phyloP scores from a whole-genome alignment of 2,797 vertebrate genomes.

The Rhodeus uyekii region DNA sequence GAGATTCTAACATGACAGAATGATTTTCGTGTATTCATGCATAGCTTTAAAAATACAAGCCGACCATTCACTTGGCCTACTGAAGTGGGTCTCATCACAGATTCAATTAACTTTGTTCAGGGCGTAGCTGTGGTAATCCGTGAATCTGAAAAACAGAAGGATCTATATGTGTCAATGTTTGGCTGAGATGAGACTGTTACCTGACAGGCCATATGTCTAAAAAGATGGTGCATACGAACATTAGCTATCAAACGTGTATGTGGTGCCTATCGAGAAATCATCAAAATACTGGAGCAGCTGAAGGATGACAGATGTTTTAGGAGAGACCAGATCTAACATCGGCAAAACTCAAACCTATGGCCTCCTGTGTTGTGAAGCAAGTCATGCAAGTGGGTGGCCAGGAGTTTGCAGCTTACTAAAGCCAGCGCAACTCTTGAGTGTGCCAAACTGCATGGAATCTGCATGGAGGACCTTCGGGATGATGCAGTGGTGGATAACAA shows the following conservation, averaged over 20 bases:
- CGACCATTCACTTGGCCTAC: not conserved
- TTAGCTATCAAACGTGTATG: conserved; percentile 4
- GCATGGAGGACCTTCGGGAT: no score
- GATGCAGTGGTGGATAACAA: no score
- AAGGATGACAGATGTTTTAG: not conserved
- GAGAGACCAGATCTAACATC: not conserved
- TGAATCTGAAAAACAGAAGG: not conserved
- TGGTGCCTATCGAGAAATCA: not conserved
- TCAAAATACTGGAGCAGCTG: not conserved
- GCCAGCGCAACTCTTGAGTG: no score
- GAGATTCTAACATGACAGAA: not conserved
- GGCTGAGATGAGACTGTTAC: not conserved
- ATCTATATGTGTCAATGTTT: not conserved
- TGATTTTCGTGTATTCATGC: not conserved
- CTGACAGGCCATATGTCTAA: conserved; percentile 3
- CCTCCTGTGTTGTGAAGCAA: no score
- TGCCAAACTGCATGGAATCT: no score
- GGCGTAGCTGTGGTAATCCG: not conserved
- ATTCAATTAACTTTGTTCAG: not conserved
- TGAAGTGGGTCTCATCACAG: not conserved
- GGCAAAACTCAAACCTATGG: no score
- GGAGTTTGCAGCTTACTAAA: no score
- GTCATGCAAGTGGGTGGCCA: no score
- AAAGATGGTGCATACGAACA: not conserved
- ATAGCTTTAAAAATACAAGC: not conserved